Conservation (phyloP, 2,113 vertebrate species). For the Indri indri region DNA sequence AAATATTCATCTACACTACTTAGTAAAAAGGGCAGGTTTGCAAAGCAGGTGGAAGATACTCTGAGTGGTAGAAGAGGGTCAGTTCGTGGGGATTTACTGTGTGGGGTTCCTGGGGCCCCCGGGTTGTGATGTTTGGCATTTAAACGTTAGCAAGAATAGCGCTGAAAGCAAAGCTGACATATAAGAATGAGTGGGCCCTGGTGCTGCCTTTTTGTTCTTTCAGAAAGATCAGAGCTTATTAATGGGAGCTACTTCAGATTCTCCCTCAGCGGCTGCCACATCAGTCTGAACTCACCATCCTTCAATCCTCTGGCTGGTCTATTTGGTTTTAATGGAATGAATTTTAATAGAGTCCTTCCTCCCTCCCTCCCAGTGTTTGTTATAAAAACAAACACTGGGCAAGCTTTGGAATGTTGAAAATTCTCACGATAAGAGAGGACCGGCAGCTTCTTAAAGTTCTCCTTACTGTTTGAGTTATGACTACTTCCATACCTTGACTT, state of each 20-base stretch:
- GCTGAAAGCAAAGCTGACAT: constrained; percentile 30
- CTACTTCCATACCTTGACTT: neutral
- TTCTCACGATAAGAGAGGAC: neutral
- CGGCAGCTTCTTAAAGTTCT: neutral
- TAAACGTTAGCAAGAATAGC: constrained; percentile 35
- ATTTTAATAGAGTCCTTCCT: neutral
- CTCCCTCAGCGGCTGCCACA: neutral
- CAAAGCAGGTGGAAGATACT: neutral
- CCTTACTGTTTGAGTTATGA: neutral
- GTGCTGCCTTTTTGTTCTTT: constrained; percentile 44
- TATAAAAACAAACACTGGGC: neutral
- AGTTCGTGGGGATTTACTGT: constrained; percentile 45
- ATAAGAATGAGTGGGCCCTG: constrained; percentile 4
- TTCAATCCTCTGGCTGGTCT: neutral
- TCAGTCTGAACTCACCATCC: neutral
- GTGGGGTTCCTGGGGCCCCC: constrained; percentile 29
- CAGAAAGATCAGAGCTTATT: constrained; percentile 54
- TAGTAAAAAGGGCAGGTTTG: constrained; percentile 14
- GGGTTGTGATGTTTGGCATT: constrained; percentile 21
- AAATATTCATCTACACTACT: constrained; percentile 43
- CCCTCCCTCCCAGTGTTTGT: neutral
- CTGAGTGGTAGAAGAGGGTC: constrained; percentile 3
- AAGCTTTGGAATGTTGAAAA: constrained; percentile 25
- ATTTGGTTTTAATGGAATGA: neutral
- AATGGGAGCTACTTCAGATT: constrained; percentile 12